Percentiles rank a stretch among this genome's conserved stretches.
These are phyloP conservation scores for Halocynthia roretzi DNA, from an alignment of 23 tunicate species.

Conservation along the genomic window DNA sequence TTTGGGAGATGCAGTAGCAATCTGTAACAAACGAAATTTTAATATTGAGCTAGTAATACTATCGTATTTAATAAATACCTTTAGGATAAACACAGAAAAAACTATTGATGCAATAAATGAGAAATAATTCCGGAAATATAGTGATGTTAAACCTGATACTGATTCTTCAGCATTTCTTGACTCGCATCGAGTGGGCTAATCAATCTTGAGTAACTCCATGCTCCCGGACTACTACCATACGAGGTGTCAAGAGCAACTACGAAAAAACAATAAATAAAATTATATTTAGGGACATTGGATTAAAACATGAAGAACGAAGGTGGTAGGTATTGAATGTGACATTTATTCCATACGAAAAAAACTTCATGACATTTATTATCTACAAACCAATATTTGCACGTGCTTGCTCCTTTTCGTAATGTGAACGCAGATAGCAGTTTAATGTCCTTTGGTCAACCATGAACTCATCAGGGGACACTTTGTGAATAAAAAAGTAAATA, in stretches of 20 bases:
- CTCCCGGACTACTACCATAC: background rate
- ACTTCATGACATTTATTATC: too few species aligned
- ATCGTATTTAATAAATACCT: background rate
- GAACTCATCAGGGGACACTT: conserved; percentile 41
- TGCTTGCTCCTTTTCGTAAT: conserved; percentile 25
- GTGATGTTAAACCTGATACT: conserved; percentile 10
- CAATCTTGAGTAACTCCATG: background rate
- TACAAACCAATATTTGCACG: background rate
- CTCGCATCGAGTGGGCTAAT: conserved; percentile 14
- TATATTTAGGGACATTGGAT: too few species aligned
- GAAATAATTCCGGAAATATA: background rate
- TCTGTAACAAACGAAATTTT: conserved; percentile 5
- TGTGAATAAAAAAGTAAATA: background rate
- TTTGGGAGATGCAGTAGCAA: conserved; percentile 51
- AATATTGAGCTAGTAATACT: background rate
- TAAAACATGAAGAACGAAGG: too few species aligned
- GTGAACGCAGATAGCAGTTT: conserved; percentile 28
- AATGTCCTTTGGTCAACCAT: conserved; percentile 47
- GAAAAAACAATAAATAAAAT: background rate
- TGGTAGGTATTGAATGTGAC: background rate
- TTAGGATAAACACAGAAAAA: background rate
- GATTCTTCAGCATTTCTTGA: conserved; percentile 19
- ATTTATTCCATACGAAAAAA: background rate
- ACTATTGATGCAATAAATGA: background rate
- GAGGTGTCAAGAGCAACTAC: background rate